Evolutionary conservation across 1,140 invertebrate species (phyloP).

Genomic region (Drosophila nannoptera): DNA sequence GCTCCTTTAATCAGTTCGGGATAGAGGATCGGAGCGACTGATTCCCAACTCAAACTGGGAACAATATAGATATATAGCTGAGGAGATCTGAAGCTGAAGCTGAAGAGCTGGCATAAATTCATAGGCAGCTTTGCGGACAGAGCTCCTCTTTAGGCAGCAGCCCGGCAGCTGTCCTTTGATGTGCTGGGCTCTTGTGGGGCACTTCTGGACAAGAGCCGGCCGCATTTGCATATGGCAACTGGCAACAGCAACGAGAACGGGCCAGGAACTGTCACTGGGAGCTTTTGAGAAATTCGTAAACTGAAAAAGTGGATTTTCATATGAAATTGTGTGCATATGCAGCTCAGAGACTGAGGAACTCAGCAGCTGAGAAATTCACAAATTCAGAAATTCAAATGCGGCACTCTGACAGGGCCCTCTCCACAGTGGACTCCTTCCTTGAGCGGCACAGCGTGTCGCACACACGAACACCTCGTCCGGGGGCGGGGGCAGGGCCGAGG

Average conservation of each 20-base stretch:
- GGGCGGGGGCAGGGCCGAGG: constrained; percentile 44
- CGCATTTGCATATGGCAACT: constrained; percentile 65
- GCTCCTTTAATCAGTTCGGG: constrained; percentile 5
- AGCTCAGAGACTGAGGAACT: constrained; percentile 25
- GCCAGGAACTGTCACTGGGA: constrained; percentile 66
- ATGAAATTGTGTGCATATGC: constrained; percentile 70
- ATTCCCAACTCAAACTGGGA: too few relatives aligned
- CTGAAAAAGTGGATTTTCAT: constrained; percentile 77
- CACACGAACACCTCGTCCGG: constrained; percentile 70
- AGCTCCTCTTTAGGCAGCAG: constrained; percentile 15
- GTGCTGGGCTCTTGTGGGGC: constrained; percentile 74
- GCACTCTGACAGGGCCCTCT: constrained; percentile 67
- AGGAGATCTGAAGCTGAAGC: too few relatives aligned
- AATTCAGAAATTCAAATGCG: constrained; percentile 68
- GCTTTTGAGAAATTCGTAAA: constrained; percentile 78
- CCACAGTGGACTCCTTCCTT: constrained; percentile 13
- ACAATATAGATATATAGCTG: too few relatives aligned
- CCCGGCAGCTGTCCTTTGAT: constrained; percentile 60
- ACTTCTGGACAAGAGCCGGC: constrained; percentile 61
- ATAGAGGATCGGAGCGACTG: too few relatives aligned
- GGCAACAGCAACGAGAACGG: constrained; percentile 43
- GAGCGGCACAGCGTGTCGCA: constrained; percentile 67
- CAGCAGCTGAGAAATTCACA: too few relatives aligned
- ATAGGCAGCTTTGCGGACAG: constrained; percentile 33
- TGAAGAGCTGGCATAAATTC: constrained; percentile 21